Percentiles rank a stretch among this genome's conserved stretches.
phyloP scores from a whole-genome alignment of 2,888 invertebrate genomes.

The Auanema freiburgensis region DNA sequence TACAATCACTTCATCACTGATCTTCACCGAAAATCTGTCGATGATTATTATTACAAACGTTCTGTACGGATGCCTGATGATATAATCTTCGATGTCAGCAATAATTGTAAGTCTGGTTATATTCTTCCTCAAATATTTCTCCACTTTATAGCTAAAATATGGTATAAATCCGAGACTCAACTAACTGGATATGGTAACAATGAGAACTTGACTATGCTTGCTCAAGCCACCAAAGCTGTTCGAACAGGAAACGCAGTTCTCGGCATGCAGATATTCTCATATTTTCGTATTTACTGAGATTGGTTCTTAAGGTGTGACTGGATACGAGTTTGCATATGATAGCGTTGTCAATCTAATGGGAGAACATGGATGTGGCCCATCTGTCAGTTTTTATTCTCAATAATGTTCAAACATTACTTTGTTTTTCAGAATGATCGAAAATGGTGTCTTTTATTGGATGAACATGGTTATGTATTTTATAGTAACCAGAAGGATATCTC shows the following conservation, averaged over 20 bases:
- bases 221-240: constrained; percentile 55
- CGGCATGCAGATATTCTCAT: constrained; percentile 25
- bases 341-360: constrained; percentile 49
- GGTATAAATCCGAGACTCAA: constrained; percentile 47
- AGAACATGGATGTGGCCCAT: constrained; percentile 51
- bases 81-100: constrained; percentile 58
- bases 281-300: not conserved
- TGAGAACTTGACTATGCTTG: constrained; percentile 59
- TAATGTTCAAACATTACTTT: not conserved
- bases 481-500: constrained; percentile 48
- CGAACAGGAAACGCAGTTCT: constrained; percentile 56
- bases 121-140: not conserved
- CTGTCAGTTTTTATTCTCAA: constrained; percentile 17
- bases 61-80: constrained; percentile 58
- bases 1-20: constrained; percentile 63
- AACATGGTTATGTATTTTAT: constrained; percentile 61
- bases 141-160: constrained; percentile 53
- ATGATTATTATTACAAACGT: constrained; percentile 61
- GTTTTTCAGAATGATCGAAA: constrained; percentile 27
- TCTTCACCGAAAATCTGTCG: constrained; percentile 52
- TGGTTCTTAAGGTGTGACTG: constrained; percentile 42
- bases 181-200: constrained; percentile 51
- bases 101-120: constrained; percentile 39
- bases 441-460: constrained; percentile 61
- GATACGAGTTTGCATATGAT: constrained; percentile 61